Evolutionary conservation across 2,797 vertebrate species (phyloP).

Genomic region (Aselliscus stoliczkanus): DNA sequence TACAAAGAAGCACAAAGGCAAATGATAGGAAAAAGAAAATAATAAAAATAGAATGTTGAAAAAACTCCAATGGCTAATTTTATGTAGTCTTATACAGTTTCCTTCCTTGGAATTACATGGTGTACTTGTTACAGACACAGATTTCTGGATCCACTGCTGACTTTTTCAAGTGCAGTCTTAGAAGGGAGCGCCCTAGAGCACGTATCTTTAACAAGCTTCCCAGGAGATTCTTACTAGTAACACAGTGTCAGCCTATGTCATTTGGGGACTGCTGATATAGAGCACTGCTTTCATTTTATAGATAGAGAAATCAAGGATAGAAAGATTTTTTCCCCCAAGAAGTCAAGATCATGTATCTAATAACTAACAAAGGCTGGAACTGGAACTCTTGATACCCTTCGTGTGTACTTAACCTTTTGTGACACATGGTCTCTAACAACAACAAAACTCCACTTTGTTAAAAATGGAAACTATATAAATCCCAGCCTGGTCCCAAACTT

Average conservation of each 20-base stretch:
- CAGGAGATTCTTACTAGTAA: neutral
- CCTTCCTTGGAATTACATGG: neutral
- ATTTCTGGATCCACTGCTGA: neutral
- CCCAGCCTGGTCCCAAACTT: neutral
- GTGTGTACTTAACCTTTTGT: neutral
- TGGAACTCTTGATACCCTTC: neutral
- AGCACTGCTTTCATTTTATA: neutral
- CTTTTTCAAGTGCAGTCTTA: neutral
- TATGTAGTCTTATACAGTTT: neutral
- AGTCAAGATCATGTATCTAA: neutral
- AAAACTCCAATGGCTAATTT: neutral
- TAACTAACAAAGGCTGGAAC: neutral
- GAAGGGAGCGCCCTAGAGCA: neutral
- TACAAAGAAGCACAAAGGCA: neutral
- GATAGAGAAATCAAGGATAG: neutral
- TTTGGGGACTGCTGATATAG: neutral
- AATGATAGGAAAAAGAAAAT: neutral
- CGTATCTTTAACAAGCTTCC: neutral
- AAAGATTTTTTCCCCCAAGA: neutral
- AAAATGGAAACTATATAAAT: neutral
- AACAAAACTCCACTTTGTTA: neutral
- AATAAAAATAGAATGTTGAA: neutral
- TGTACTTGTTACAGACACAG: neutral
- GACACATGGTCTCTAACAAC: neutral
- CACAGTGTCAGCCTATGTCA: neutral